Evolutionary conservation across 2,113 vertebrate species (phyloP).

Genomic region (Deroptyus accipitrinus): DNA sequence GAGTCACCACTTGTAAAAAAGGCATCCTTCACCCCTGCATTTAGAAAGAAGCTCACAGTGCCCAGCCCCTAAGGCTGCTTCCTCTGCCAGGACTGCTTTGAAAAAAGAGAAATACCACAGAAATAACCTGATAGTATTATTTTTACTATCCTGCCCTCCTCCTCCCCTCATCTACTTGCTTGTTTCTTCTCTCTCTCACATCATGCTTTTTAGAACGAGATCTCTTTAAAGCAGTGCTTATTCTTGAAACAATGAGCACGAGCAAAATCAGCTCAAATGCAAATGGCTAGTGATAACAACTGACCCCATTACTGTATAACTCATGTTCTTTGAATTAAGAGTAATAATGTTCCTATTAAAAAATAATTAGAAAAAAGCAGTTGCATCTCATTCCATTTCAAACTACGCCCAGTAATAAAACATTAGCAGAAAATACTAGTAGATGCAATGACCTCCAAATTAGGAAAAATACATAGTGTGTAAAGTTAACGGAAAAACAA

Average conservation of each 20-base stretch:
- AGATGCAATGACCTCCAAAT: neutral
- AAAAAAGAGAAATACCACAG: neutral
- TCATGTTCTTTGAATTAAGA: neutral
- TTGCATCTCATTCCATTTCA: neutral
- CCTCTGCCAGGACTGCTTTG: neutral
- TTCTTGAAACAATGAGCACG: neutral
- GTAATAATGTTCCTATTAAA: neutral
- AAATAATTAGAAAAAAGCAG: neutral
- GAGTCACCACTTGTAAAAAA: neutral
- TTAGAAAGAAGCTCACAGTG: neutral
- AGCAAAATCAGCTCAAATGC: neutral
- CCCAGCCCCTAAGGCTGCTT: neutral
- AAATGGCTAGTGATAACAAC: neutral
- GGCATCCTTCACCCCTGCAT: neutral
- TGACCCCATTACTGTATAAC: neutral
- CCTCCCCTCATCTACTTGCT: neutral
- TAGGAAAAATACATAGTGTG: neutral
- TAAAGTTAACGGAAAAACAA: neutral
- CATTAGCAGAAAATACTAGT: neutral
- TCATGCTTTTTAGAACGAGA: neutral
- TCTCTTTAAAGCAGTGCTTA: neutral
- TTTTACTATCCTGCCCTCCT: neutral
- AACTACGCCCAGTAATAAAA: neutral
- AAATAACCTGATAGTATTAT: neutral
- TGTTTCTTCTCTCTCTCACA: neutral